Conservation (phyloP, 1,140 invertebrate species). For the Liolophura sinensis region DNA sequence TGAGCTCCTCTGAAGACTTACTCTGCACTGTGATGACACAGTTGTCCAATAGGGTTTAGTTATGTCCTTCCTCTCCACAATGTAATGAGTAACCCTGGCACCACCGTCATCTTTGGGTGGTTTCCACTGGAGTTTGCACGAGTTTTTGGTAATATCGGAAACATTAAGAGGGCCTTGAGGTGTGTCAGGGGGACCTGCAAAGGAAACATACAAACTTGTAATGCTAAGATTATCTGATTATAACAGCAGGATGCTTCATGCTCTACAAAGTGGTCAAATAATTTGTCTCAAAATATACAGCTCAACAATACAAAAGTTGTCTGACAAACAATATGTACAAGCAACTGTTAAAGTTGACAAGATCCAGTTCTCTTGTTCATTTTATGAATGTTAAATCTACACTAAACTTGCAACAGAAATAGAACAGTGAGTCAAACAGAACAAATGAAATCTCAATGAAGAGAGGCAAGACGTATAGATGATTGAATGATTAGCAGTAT, state of each 20-base stretch:
- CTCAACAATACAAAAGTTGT: neutral
- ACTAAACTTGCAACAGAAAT: no score
- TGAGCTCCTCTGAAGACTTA: constrained; percentile 13
- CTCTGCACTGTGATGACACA: constrained; percentile 52
- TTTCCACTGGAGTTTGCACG: constrained; percentile 85
- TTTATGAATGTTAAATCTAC: no score
- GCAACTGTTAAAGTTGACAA: no score
- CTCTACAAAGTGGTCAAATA: neutral
- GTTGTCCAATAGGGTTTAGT: constrained; percentile 59
- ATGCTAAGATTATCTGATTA: no score
- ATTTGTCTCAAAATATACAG: neutral
- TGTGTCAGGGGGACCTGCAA: constrained; percentile 79
- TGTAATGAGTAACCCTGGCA: constrained; percentile 85
- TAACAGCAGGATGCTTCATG: neutral
- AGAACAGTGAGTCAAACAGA: no score
- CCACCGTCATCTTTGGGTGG: constrained; percentile 92
- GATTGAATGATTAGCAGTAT: neutral
- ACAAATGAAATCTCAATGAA: no score
- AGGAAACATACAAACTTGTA: neutral
- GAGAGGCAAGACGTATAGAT: no score
- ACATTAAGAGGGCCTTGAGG: constrained; percentile 94
- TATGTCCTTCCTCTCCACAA: constrained; percentile 78
- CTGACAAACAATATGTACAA: constrained; percentile 3
- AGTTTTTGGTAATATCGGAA: constrained; percentile 91
- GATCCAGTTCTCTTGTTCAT: no score